Evolutionary conservation across 2,888 invertebrate genomes (phyloP).

Genomic region (Hemaris fuciformis): DNA sequence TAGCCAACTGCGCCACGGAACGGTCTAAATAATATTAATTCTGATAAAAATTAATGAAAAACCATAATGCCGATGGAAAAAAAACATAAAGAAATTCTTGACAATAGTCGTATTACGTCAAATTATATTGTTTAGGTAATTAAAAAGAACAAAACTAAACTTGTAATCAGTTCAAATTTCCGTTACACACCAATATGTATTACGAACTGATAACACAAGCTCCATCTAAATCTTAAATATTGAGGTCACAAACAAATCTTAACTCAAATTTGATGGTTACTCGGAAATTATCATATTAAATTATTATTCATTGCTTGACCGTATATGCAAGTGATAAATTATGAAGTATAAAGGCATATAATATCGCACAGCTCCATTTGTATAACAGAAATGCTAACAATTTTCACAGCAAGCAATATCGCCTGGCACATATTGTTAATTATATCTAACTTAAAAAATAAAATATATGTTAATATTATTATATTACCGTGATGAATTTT

Average conservation of each 20-base stretch:
- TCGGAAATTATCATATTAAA: not conserved
- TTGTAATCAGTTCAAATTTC: not conserved
- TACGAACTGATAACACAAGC: not conserved
- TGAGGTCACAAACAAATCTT: conserved; percentile 8
- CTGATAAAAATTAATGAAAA: too few species aligned
- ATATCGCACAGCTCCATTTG: not conserved
- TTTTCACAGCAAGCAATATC: conserved; percentile 1
- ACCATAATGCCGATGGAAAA: too few species aligned
- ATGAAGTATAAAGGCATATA: not conserved
- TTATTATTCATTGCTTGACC: not conserved
- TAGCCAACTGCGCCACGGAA: too few species aligned
- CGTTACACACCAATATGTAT: conserved; percentile 1
- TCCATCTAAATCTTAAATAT: conserved; percentile 14
- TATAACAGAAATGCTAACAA: not conserved
- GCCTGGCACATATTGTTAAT: not conserved
- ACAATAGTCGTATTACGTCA: not conserved
- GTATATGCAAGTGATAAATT: not conserved
- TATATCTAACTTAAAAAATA: not conserved
- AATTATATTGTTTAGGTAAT: not conserved
- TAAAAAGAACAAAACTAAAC: not conserved
- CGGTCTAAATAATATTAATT: too few species aligned
- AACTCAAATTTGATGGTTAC: not conserved
- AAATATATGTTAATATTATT: conserved; percentile 1
- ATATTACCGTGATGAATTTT: conserved; percentile 26
- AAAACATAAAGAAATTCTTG: not conserved